Evolutionary conservation across 2,888 invertebrate species (phyloP).

Genomic region (Trileptium ribeirensis): DNA sequence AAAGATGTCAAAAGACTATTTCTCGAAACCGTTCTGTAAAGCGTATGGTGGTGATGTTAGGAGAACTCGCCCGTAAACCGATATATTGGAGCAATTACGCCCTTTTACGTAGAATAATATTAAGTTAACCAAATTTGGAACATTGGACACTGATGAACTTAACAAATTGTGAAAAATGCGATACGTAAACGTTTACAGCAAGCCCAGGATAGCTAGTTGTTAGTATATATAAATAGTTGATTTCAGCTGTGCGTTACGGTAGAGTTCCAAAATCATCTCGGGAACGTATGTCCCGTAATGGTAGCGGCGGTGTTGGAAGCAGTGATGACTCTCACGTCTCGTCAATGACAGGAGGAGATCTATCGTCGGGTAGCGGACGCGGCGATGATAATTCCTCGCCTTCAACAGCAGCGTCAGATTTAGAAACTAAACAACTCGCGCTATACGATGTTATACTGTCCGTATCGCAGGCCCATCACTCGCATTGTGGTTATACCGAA

Average conservation of each 20-base stretch:
- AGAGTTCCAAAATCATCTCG: slow-evolving; percentile 86
- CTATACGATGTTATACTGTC: slow-evolving; percentile 72
- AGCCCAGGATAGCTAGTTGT: not conserved
- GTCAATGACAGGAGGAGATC: slow-evolving; percentile 11
- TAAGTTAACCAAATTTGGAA: no score
- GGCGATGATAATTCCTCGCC: no score
- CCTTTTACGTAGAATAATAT: no score
- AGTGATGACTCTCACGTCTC: slow-evolving; percentile 30
- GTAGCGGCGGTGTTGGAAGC: slow-evolving; percentile 22
- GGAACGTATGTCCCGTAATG: slow-evolving; percentile 60
- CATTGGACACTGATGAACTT: no score
- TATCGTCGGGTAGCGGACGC: no score
- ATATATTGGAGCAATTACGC: no score
- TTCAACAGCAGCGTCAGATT: slow-evolving; percentile 18
- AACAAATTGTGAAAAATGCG: no score
- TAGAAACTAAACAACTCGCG: slow-evolving; percentile 57
- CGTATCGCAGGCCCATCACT: slow-evolving; percentile 72
- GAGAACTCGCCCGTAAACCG: no score
- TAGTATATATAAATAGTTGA: slow-evolving; percentile 21
- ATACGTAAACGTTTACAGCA: not conserved
- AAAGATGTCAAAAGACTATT: no score
- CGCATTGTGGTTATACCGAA: slow-evolving; percentile 78
- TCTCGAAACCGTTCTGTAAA: no score
- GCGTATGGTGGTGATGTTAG: no score
- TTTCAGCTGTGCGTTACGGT: slow-evolving; percentile 85